These are phyloP conservation scores for Ammospiza caudacuta DNA, from an alignment of 2,113 vertebrate genomes.

Conservation along the genomic window DNA sequence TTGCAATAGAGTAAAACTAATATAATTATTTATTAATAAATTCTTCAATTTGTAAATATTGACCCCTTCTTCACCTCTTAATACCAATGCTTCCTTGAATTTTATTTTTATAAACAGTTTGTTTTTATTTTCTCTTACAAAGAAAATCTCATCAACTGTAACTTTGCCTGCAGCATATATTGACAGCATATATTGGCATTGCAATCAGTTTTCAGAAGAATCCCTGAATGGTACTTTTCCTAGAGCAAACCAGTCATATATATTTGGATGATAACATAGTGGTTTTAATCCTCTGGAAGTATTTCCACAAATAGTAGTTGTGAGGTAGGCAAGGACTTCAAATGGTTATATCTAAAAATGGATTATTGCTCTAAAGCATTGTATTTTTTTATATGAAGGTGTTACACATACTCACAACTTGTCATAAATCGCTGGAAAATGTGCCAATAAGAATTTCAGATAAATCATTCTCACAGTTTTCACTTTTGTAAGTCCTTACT, in stretches of 20 bases:
- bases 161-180: slow-evolving; percentile 6
- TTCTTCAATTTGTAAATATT: background rate
- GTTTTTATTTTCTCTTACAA: slow-evolving; percentile 31
- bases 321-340: background rate
- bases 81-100: slow-evolving; percentile 1
- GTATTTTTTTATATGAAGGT: background rate
- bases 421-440: background rate
- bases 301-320: background rate
- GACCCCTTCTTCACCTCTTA: background rate
- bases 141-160: slow-evolving; percentile 50
- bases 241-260: background rate
- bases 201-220: slow-evolving; percentile 35
- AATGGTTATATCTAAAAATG: background rate
- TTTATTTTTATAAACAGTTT: slow-evolving; percentile 7
- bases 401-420: background rate
- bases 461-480: background rate
- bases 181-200: background rate
- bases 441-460: background rate
- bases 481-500: background rate
- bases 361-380: background rate
- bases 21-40: background rate
- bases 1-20: background rate
- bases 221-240: background rate
- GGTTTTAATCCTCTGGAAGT: background rate
- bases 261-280: background rate